Percentiles rank a stretch among this genome's conserved stretches.
Conservation (phyloP, 2,797 vertebrate species). For the Luscinia megarhynchos region DNA sequence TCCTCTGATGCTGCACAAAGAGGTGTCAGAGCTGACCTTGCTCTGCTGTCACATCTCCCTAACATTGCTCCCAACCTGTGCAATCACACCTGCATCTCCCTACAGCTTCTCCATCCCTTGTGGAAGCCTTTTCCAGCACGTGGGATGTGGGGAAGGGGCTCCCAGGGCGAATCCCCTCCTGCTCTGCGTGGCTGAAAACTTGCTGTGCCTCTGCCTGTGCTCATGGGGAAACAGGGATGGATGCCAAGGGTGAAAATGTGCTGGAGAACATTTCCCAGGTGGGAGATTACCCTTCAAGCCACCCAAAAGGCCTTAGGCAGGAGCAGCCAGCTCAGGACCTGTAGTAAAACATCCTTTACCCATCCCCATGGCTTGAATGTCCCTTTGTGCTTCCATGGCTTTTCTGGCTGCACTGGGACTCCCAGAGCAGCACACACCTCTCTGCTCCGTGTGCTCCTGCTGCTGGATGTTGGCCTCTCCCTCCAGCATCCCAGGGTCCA, state of each 20-base stretch:
- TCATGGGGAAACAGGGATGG: neutral
- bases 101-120: fast-evolving
- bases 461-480: neutral
- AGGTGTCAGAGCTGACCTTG: neutral
- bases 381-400: neutral
- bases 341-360: neutral
- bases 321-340: neutral
- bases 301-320: neutral
- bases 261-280: neutral
- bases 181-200: neutral
- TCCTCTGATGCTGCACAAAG: neutral
- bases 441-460: neutral
- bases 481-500: neutral
- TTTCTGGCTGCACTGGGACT: neutral
- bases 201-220: neutral
- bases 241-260: neutral
- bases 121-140: neutral
- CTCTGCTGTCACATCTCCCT: neutral
- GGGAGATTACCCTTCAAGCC: neutral
- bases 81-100: neutral
- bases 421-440: neutral
- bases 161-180: neutral
- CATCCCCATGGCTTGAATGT: neutral
- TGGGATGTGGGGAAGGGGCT: neutral
- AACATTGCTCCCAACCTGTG: neutral